Evolutionary conservation across 2,888 invertebrate species (phyloP).

Genomic region (Phytoseiulus persimilis): DNA sequence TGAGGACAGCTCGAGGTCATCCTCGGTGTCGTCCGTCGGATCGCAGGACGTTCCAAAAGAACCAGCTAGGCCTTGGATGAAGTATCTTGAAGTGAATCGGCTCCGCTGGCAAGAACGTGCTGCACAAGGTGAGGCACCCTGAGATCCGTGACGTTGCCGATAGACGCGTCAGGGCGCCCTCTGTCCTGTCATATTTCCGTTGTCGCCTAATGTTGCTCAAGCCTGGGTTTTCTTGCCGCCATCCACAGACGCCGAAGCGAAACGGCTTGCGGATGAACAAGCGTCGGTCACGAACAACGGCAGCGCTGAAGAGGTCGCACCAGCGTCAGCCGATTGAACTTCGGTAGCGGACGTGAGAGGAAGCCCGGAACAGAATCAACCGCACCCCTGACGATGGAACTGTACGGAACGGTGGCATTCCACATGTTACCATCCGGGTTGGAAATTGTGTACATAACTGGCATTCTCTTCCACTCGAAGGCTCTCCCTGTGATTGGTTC

Average conservation of each 20-base stretch:
- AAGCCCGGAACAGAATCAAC: neutral
- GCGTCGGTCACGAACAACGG: slow-evolving; percentile 31
- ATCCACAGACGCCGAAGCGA: slow-evolving; percentile 29
- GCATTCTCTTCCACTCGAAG: neutral
- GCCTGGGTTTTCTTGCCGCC: too few relatives aligned
- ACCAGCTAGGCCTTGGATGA: slow-evolving; percentile 68
- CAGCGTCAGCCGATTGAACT: neutral
- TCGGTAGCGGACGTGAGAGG: neutral
- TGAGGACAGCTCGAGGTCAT: slow-evolving; percentile 43
- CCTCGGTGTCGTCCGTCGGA: slow-evolving; percentile 42
- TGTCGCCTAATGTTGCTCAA: too few relatives aligned
- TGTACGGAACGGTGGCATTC: neutral
- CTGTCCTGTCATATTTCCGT: too few relatives aligned
- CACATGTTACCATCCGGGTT: neutral
- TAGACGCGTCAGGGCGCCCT: too few relatives aligned
- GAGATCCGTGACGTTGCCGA: neutral
- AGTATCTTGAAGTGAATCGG: slow-evolving; percentile 69
- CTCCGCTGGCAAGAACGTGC: slow-evolving; percentile 60
- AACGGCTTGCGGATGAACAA: slow-evolving; percentile 9
- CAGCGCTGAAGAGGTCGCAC: slow-evolving; percentile 8
- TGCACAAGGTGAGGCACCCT: slow-evolving; percentile 36
- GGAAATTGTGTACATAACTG: neutral
- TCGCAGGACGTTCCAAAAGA: slow-evolving; percentile 43
- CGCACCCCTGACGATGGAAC: neutral
- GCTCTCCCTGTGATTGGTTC: neutral